These are phyloP conservation scores for Notamacropus eugenii DNA, from an alignment of 2,797 vertebrate genomes.

Conservation along the genomic window DNA sequence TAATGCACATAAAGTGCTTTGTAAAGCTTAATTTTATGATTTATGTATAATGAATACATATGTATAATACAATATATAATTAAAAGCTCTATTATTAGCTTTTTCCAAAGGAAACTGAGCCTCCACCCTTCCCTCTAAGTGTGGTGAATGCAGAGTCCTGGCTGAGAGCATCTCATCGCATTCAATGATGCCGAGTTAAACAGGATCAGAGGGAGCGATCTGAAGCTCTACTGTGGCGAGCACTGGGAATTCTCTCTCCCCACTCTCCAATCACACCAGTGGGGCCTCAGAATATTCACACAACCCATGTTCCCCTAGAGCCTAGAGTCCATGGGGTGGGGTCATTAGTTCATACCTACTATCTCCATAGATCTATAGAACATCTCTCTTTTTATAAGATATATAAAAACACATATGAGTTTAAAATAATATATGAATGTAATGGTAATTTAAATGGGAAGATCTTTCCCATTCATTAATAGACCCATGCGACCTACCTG, in stretches of 20 bases:
- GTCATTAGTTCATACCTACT: neutral
- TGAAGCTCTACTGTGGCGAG: neutral
- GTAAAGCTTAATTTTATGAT: neutral
- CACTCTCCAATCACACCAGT: neutral
- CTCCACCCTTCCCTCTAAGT: neutral
- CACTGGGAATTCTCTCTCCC: neutral
- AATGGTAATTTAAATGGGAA: too few species aligned
- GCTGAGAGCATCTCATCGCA: neutral
- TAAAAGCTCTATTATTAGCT: neutral
- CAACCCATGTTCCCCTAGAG: neutral
- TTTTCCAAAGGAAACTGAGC: neutral
- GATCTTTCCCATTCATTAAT: too few species aligned
- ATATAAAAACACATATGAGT: neutral
- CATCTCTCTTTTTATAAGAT: neutral
- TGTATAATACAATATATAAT: too few species aligned
- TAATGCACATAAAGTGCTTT: neutral
- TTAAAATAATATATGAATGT: neutral
- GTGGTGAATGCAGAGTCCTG: neutral
- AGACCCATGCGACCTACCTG: too few species aligned
- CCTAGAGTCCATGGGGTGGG: neutral
- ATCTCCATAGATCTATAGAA: neutral
- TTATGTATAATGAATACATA: too few species aligned
- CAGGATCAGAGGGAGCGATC: neutral
- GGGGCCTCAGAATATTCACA: neutral
- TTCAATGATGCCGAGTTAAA: neutral